Conservation (phyloP, 2,113 vertebrate species). For the Pardalotus punctatus region DNA sequence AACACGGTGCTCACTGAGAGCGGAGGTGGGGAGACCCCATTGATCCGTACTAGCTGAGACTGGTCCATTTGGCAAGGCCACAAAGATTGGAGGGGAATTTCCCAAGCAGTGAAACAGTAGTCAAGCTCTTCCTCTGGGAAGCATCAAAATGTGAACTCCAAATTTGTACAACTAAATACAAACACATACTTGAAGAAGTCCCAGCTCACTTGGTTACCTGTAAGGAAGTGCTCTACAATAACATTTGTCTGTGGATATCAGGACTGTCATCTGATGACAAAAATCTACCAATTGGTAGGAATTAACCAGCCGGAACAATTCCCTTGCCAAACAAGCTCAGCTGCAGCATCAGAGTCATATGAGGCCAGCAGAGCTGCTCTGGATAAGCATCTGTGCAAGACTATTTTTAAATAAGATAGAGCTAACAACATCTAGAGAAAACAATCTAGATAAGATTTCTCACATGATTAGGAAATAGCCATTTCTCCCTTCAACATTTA, state of each 20-base stretch:
- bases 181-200: not conserved
- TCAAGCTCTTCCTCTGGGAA: not conserved
- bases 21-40: not conserved
- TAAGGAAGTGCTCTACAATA: not conserved
- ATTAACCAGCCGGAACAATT: not conserved
- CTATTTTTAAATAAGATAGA: not conserved
- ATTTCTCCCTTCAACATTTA: not conserved
- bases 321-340: not conserved
- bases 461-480: not conserved
- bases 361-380: not conserved
- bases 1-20: rapidly evolving
- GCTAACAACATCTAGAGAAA: not conserved
- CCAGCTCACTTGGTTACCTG: not conserved
- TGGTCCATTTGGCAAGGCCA: not conserved
- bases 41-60: not conserved
- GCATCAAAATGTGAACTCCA: not conserved
- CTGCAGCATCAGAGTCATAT: not conserved
- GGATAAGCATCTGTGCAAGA: not conserved
- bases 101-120: not conserved
- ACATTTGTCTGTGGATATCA: not conserved
- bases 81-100: not conserved
- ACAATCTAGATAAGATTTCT: not conserved
- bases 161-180: not conserved
- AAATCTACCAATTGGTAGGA: not conserved
- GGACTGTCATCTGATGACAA: not conserved